These are phyloP conservation scores for Meriones psammophilus DNA, from an alignment of 2,797 vertebrate species.

Conservation along the genomic window DNA sequence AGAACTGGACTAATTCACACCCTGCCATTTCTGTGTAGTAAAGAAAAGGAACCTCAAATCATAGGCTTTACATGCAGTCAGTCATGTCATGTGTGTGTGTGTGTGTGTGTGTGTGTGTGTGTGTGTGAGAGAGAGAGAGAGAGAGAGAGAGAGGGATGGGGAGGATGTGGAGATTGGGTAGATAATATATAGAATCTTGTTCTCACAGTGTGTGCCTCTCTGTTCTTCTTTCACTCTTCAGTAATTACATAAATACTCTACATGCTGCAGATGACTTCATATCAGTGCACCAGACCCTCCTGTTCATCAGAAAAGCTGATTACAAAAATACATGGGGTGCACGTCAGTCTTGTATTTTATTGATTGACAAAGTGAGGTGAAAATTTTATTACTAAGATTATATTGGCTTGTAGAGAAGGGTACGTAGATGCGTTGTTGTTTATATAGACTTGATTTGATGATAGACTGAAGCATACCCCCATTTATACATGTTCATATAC, in stretches of 20 bases:
- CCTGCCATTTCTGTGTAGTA: not conserved
- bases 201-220: not conserved
- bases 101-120: not conserved
- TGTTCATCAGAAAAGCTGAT: conserved; percentile 41
- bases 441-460: conserved; percentile 49
- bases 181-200: not conserved
- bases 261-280: not conserved
- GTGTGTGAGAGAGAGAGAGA: not conserved
- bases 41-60: not conserved
- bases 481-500: not conserved
- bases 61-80: not conserved
- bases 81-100: not conserved
- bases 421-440: conserved; percentile 30
- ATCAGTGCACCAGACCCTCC: not conserved
- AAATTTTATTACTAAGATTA: not conserved
- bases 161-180: not conserved
- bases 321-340: conserved; percentile 1
- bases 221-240: not conserved
- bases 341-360: conserved; percentile 21
- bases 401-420: not conserved
- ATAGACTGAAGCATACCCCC: not conserved
- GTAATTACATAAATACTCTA: not conserved
- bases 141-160: not conserved
- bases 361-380: conserved; percentile 43
- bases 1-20: not conserved